Evolutionary conservation across 2,888 invertebrate genomes (phyloP), one percentile per base, ranked within the genome.

Genomic region (Notodonta ziczac): DNA sequence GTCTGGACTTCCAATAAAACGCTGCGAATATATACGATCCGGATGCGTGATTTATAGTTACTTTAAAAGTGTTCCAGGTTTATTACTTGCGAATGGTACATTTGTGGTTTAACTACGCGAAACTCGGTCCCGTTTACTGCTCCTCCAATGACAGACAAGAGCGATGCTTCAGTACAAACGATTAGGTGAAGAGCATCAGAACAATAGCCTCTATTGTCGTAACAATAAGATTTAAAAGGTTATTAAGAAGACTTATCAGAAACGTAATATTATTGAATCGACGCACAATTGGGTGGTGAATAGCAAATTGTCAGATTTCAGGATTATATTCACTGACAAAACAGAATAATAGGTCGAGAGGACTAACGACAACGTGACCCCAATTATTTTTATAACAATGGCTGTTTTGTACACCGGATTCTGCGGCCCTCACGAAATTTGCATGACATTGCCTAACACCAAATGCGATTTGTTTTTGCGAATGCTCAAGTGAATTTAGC

Each of bases 321-420:
- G 64, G 67, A 70, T 77, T 72, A 77, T 69, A 72, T 74, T 74
- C 66, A 48, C 62, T 66, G 58, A 71, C 70, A 73, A 70, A 73
- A 76, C 74, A 73, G 70, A 81, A 80, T 82, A 84, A 84, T 81
- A 71, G 74, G 62, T 72, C 70, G 72, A 74, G 80, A 82, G 83
- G 82, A 82, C 81, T 82, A 84, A 84, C 81, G 80, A 82, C 83
- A 85, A 75, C 76, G 80, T 79, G 83, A 85, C 86, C 87, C 82
- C 88, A 89, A 90, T 91, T 89, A 90, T 88, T 89, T 90, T 89
- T 89, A 85, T 82, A 87, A 89, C 89, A 90, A 90, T 88, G 84
- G 81, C 76, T 81, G 82, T 86, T 87, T 84, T 85, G 83, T 85
- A 81, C 76, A 80, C 74, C 83, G 82, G 82, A 84, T 82, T 82